Evolutionary conservation across 1,140 invertebrate genomes (phyloP).

Genomic region (Zaprionus africanus): DNA sequence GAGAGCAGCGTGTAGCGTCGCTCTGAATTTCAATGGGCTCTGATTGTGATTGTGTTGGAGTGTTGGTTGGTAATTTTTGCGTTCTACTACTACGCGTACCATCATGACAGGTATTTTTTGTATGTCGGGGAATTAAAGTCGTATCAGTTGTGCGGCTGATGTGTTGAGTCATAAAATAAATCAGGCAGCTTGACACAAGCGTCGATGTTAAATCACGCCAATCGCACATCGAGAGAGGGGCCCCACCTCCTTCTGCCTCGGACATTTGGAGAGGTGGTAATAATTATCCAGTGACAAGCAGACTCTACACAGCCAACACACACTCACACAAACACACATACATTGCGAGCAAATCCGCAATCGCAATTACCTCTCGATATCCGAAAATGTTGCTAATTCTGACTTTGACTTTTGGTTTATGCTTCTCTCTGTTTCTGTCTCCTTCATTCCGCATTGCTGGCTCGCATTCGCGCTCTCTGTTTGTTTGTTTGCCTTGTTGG

Average conservation of each 20-base stretch:
- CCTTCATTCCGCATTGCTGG: not conserved
- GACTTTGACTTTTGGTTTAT: conserved; percentile 46
- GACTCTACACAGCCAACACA: conserved; percentile 18
- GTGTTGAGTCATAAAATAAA: conserved; percentile 80
- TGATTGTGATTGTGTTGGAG: conserved; percentile 42
- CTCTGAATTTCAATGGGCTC: conserved; percentile 73
- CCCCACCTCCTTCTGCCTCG: conserved; percentile 30
- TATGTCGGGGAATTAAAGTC: conserved; percentile 51
- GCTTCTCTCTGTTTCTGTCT: conserved; percentile 20
- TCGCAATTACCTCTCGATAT: conserved; percentile 62
- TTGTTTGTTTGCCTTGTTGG: conserved; percentile 52
- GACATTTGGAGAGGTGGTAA: conserved; percentile 18
- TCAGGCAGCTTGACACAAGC: conserved; percentile 73
- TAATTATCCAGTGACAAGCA: conserved; percentile 68
- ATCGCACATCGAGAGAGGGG: conserved; percentile 51
- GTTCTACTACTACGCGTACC: conserved; percentile 54
- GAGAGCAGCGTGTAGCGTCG: conserved; percentile 54
- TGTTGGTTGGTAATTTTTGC: conserved; percentile 58
- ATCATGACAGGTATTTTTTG: conserved; percentile 71
- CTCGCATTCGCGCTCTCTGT: conserved; percentile 22
- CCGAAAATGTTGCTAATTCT: conserved; percentile 63
- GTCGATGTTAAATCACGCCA: conserved; percentile 78
- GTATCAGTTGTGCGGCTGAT: conserved; percentile 49
- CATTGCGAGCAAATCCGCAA: conserved; percentile 54
- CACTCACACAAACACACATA: not conserved